Evolutionary conservation across 1,140 invertebrate genomes (phyloP).

Genomic region (Apis laboriosa): DNA sequence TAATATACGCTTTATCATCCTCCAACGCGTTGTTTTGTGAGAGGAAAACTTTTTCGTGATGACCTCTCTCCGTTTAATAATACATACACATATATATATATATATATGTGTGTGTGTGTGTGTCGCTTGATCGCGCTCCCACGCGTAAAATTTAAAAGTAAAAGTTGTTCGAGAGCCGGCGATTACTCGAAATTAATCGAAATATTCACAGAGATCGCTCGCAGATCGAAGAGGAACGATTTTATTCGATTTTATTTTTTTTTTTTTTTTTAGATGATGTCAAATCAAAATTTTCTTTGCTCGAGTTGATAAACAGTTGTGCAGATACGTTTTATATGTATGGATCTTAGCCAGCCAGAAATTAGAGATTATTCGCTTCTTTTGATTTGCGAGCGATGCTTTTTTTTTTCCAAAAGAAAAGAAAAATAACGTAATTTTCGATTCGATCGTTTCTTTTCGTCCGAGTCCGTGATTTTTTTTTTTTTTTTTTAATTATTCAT

Average conservation of each 20-base stretch:
- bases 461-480: neutral
- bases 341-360: no score
- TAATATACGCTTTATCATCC: no score
- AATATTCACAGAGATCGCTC: neutral
- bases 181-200: conserved; percentile 9
- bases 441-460: conserved; percentile 7
- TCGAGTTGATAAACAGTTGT: conserved; percentile 21
- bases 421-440: neutral
- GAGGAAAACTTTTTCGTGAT: no score
- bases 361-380: neutral
- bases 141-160: neutral
- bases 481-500: neutral
- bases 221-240: conserved; percentile 7
- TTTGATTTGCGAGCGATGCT: conserved; percentile 29
- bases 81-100: no score
- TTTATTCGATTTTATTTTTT: no score
- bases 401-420: neutral
- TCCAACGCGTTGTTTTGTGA: no score
- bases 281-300: neutral
- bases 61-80: no score
- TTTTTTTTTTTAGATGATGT: neutral
- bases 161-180: neutral
- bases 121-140: conserved; percentile 22
- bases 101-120: no score
- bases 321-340: no score